Base-by-base conservation (phyloP, 2,797 vertebrate genomes). In the Oreortyx pictus region DNA sequence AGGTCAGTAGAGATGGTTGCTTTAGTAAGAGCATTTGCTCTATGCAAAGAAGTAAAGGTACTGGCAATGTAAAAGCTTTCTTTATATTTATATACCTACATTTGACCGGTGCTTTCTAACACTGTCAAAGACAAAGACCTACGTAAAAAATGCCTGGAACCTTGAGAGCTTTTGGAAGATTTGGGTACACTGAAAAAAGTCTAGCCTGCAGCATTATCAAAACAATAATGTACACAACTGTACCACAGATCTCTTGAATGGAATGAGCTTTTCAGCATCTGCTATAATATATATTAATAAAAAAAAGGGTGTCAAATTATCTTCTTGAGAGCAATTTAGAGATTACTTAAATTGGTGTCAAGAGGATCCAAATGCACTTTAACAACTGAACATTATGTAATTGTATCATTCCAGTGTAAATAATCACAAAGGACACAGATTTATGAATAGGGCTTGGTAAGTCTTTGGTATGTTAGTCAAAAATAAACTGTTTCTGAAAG, bases 401-500 rank as follows among this genome's bases (percentile, higher is more conserved):
- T 82, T 44, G 68, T 60, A 89, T 87, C 54, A 39, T 50, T 82
- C 10, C 23, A 73, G 35, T 19, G 23, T 46, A 91, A 92, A 78
- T 72, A 89, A 75, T 47, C 70, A 46, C 8, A 37, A 39, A 78
- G 31, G 47, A 56, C 74, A 81, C 39, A 43, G 44, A 49, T 66
- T 70, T 78, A 66, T 56, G 56, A 89, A 71, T 4, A 54, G 46
- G 44, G 41, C 31, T 83, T 37, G 8, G 35, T 60, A 56, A 29
- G 29, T 77, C 66, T 74, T 70, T n/a, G 65, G 50, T 46, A 56
- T 56, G 44, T 78, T 89, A 92, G 50, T 44, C 73, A 92, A 86
- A 96, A 95, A 88, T 70, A 92, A 93, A 88, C 37, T 27, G 49
- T 7, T 67, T 39, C 43, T 79, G 31, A 25, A 39, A 82, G 25